Evolutionary conservation across 2,113 vertebrate genomes (phyloP).

Genomic region (Mesocricetus auratus): DNA sequence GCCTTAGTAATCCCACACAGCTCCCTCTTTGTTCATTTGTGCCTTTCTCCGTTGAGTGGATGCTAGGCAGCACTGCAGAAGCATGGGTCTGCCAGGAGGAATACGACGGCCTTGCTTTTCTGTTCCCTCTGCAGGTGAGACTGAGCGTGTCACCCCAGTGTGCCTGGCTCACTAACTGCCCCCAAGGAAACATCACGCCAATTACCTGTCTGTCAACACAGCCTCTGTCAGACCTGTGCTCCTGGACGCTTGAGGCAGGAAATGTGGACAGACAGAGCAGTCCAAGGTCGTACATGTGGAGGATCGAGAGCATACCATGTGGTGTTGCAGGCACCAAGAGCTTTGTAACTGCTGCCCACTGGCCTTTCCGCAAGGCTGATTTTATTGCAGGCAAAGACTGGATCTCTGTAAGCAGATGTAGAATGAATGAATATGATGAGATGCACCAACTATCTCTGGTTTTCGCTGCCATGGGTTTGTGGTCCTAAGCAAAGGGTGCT

Average conservation of each 20-base stretch:
- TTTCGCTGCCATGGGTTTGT: not conserved
- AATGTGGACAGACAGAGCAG: not conserved
- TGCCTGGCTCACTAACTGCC: not conserved
- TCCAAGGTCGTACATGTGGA: not conserved
- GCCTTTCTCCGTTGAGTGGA: not conserved
- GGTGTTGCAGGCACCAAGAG: not conserved
- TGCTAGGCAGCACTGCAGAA: not conserved
- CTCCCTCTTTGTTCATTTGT: slow-evolving; percentile 9
- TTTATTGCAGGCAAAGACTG: not conserved
- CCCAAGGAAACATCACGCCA: not conserved
- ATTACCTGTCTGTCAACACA: not conserved
- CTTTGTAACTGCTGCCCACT: not conserved
- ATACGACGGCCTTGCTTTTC: not conserved
- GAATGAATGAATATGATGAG: slow-evolving; percentile 18
- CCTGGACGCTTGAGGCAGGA: not conserved
- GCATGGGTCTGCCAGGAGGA: not conserved
- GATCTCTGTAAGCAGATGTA: not conserved
- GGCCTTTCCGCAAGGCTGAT: not conserved
- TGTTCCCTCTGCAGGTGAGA: not conserved
- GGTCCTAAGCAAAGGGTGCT: not conserved
- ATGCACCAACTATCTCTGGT: not conserved
- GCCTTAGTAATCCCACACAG: slow-evolving; percentile 46
- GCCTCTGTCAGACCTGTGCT: not conserved
- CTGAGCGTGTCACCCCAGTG: not conserved
- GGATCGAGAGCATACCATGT: not conserved